Evolutionary conservation across 2,888 invertebrate genomes (phyloP).

Genomic region (Griposia aprilina): DNA sequence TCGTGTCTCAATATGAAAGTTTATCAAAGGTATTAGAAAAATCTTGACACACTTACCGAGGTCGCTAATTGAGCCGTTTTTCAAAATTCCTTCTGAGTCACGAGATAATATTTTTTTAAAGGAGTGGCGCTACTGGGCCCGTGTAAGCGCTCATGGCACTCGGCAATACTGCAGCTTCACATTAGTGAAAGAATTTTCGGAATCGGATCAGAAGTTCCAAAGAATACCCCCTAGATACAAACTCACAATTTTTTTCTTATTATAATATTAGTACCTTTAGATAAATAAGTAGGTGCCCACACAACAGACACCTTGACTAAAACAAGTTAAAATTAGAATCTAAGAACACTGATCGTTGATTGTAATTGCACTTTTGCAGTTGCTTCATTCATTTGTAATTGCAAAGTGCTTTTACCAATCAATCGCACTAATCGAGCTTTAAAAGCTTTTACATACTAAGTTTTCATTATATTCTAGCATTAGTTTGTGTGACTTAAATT

Average conservation of each 20-base stretch:
- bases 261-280: too few relatives aligned
- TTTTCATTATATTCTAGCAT: conserved; percentile 17
- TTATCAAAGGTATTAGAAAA: too few relatives aligned
- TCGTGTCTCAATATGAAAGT: too few relatives aligned
- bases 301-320: not conserved
- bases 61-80: too few relatives aligned
- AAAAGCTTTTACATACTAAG: conserved; percentile 30
- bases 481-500: not conserved
- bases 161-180: too few relatives aligned
- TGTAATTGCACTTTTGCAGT: conserved; percentile 30
- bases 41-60: too few relatives aligned
- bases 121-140: too few relatives aligned
- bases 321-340: conserved; percentile 10
- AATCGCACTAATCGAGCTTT: conserved; percentile 48
- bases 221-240: not conserved
- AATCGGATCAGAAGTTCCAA: too few relatives aligned
- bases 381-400: conserved; percentile 39
- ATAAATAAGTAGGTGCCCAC: not conserved
- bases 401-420: conserved; percentile 42
- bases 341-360: conserved; percentile 17
- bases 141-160: too few relatives aligned
- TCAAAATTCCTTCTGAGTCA: too few relatives aligned
- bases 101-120: too few relatives aligned
- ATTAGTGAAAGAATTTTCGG: not conserved
- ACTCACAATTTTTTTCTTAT: not conserved